Evolutionary conservation across 2,113 vertebrate genomes (phyloP).

Genomic region (Perccottus glenii): DNA sequence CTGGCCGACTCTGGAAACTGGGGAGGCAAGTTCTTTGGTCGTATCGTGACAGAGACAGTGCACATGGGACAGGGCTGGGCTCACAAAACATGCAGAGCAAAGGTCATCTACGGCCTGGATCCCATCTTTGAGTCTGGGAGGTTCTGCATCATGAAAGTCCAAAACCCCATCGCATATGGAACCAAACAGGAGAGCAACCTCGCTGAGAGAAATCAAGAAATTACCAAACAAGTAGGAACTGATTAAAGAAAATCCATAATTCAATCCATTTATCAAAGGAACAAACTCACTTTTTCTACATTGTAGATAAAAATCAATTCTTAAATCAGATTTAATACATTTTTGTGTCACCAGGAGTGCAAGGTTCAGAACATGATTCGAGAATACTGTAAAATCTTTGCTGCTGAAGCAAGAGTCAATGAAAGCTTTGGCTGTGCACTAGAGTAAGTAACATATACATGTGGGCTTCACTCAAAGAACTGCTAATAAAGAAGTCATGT

Average conservation of each 20-base stretch:
- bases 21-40: slow-evolving; percentile 95
- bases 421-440: slow-evolving; percentile 87
- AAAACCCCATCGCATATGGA: slow-evolving; percentile 89
- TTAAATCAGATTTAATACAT: neutral
- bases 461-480: neutral
- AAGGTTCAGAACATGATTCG: slow-evolving; percentile 95
- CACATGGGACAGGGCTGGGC: slow-evolving; percentile 72
- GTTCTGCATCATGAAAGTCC: slow-evolving; percentile 91
- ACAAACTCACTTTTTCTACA: too few relatives aligned
- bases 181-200: slow-evolving; percentile 89
- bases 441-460: slow-evolving; percentile 83
- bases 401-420: slow-evolving; percentile 86
- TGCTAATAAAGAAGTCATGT: slow-evolving; percentile 15
- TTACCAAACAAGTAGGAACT: slow-evolving; percentile 87
- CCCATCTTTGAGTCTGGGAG: slow-evolving; percentile 92
- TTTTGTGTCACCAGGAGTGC: slow-evolving; percentile 83
- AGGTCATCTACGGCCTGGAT: slow-evolving; percentile 94
- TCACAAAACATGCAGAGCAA: slow-evolving; percentile 87
- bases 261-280: neutral
- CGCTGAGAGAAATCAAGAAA: slow-evolving; percentile 88
- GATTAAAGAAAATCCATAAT: neutral
- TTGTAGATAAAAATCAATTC: too few relatives aligned
- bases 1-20: slow-evolving; percentile 89
- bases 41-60: slow-evolving; percentile 86
- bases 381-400: slow-evolving; percentile 98